Conservation (phyloP, 1,140 invertebrate species). For the Neotoxoptera formosana region DNA sequence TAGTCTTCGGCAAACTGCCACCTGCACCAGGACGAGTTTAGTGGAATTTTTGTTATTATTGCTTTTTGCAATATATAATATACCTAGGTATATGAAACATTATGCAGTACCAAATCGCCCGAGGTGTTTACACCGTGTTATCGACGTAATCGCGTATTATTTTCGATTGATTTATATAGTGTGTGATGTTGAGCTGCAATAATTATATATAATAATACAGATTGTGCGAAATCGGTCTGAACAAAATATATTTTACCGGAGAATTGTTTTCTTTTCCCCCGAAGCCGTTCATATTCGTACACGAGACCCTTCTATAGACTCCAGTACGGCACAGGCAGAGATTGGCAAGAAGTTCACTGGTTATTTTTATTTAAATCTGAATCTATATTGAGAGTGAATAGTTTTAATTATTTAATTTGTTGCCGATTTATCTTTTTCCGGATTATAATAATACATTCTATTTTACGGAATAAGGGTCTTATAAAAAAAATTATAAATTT, state of each 20-base stretch:
- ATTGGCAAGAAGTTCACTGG: not conserved
- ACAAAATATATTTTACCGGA: no score
- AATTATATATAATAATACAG: no score
- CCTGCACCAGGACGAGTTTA: not conserved
- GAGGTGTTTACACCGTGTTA: not conserved
- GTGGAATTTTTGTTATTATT: not conserved
- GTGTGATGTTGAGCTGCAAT: not conserved
- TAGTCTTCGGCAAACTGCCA: not conserved
- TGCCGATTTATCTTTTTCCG: not conserved
- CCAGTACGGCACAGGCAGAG: not conserved
- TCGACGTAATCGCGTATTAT: not conserved
- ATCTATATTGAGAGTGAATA: not conserved
- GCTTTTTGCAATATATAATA: slow-evolving; percentile 14
- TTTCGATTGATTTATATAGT: not conserved
- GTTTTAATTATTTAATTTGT: not conserved
- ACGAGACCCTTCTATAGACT: not conserved
- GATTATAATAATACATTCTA: not conserved
- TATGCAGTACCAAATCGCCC: not conserved
- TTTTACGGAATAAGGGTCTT: not conserved
- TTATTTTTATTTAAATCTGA: not conserved
- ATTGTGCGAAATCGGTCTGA: no score
- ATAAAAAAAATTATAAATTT: not conserved
- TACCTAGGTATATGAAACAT: not conserved
- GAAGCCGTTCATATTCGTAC: not conserved
- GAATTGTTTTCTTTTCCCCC: no score